Evolutionary conservation across 2,888 invertebrate species (phyloP).

Genomic region (Drosophila mimica): DNA sequence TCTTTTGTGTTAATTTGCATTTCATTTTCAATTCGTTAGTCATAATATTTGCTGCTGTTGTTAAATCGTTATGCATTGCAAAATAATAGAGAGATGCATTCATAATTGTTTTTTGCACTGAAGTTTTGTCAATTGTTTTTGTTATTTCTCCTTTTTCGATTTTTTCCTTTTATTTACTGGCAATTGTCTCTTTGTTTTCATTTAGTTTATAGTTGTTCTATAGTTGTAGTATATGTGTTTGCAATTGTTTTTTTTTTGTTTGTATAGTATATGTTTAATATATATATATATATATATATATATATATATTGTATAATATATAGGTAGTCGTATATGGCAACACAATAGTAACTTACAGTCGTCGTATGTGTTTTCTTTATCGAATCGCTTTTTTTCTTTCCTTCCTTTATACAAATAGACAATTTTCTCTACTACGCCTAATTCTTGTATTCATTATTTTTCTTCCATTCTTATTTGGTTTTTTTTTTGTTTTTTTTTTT

Average conservation of each 20-base stretch:
- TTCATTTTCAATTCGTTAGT: slow-evolving; percentile 31
- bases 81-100: slow-evolving; percentile 41
- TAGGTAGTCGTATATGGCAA: slow-evolving; percentile 65
- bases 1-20: slow-evolving; percentile 45
- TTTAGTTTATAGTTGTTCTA: slow-evolving; percentile 22
- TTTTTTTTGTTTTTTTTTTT: not conserved
- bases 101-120: slow-evolving; percentile 29
- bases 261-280: slow-evolving; percentile 27
- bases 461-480: slow-evolving; percentile 2
- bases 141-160: slow-evolving; percentile 4
- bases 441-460: slow-evolving; percentile 9
- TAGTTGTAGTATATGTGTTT: slow-evolving; percentile 33
- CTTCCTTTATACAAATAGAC: slow-evolving; percentile 64
- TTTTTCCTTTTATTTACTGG: slow-evolving; percentile 29
- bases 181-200: slow-evolving; percentile 26
- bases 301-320: slow-evolving; percentile 38
- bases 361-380: slow-evolving; percentile 52
- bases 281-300: slow-evolving; percentile 26
- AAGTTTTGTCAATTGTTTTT: slow-evolving; percentile 28
- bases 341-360: slow-evolving; percentile 79
- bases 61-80: slow-evolving; percentile 25
- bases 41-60: slow-evolving; percentile 28
- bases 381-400: slow-evolving; percentile 41
- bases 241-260: slow-evolving; percentile 6
- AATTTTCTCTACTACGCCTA: slow-evolving; percentile 60